Evolutionary conservation across 2,888 invertebrate species (phyloP), one percentile per base, ranked within the genome.

Genomic region (Eupithecia subfuscata): DNA sequence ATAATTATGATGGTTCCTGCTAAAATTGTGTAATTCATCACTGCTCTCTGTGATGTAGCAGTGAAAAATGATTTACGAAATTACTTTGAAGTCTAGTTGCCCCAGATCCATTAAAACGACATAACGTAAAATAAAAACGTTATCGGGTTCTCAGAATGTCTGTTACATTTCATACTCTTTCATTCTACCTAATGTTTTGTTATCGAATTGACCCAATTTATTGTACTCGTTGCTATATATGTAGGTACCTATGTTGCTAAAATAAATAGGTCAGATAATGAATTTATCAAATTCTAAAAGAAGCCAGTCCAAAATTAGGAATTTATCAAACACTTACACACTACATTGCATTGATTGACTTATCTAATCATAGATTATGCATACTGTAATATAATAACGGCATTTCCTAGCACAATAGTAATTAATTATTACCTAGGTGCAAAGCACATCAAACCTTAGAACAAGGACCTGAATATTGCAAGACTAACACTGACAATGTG

Each of bases 401-500:
- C 14, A 64, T 71, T 75, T 69, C 68, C 64, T 64, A 64, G 37
- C 60, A 70, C 34, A 11, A n/a, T 64, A 69, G 4, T 48, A 64
- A 22, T 22, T 25, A 69, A 63, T 74, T 64, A 70, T 65, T 74
- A 76, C 67, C 45, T 48, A 68, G 45, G n/a, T 45, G 43, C 14
- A 68, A 11, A 56, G 22, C 69, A 73, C 69, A 72, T 69, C 48
- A 65, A 72, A 72, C 52, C 68, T 43, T 69, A 60, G 16, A 65
- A 40, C 48, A 70, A 48, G 60, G 48, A 68, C 70, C 70, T 69
- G 43, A 52, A 63, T 70, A 69, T 60, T 40, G 48, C 63, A 64
- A 72, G 60, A 64, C 37, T 56, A 70, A 71, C 75, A 74, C 60
- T 52, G 60, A n/a, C 25, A 75, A 74, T 74, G 75, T 73, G 75